These are phyloP conservation scores for Pseudolycoriella hygida DNA, from an alignment of 2,888 invertebrate genomes.

Conservation along the genomic window DNA sequence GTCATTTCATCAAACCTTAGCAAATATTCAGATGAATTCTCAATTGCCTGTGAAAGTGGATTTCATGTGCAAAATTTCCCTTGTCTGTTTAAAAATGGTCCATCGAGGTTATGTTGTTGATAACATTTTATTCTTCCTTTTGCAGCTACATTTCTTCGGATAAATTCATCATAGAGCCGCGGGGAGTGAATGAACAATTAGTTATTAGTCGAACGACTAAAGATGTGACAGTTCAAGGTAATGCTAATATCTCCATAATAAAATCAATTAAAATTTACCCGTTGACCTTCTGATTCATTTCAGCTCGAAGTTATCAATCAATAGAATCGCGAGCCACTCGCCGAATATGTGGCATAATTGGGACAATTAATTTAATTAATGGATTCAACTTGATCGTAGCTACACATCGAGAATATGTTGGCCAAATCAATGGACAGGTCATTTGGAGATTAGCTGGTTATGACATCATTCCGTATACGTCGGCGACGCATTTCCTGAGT, in stretches of 20 bases:
- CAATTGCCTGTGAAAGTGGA: too few species aligned
- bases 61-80: too few species aligned
- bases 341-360: constrained; percentile 76
- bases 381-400: constrained; percentile 80
- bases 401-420: constrained; percentile 61
- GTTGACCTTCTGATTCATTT: neutral
- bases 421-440: constrained; percentile 61
- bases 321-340: constrained; percentile 32
- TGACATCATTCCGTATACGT: constrained; percentile 74
- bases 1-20: too few species aligned
- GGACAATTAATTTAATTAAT: constrained; percentile 65
- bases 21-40: too few species aligned
- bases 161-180: constrained; percentile 75
- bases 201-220: constrained; percentile 70
- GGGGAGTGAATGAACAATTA: constrained; percentile 52
- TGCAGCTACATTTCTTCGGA: constrained; percentile 70
- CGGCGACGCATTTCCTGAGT: constrained; percentile 68
- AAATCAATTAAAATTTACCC: too few species aligned
- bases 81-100: too few species aligned
- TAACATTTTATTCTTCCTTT: constrained; percentile 5
- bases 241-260: too few species aligned
- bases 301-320: neutral
- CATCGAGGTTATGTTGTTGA: too few species aligned
- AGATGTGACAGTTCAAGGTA: constrained; percentile 53
- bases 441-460: constrained; percentile 62